Evolutionary conservation across 2,888 invertebrate genomes (phyloP), one percentile per base, ranked within the genome.

Genomic region (Torymus aiolomorphi): DNA sequence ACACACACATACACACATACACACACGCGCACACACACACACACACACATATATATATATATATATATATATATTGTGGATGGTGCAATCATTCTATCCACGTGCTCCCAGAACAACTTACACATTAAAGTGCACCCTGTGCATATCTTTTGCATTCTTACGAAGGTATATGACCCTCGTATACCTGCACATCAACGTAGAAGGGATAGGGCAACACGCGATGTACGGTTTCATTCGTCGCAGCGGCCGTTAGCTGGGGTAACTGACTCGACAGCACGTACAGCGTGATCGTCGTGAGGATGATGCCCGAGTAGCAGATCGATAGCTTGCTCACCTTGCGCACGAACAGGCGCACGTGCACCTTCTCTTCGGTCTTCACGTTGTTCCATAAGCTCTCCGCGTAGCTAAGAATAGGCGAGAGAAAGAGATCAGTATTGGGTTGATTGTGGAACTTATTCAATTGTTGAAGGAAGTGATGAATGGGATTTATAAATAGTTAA

Each of bases 191-290:
- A 56, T 80, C 80, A 8, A 80, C 13, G 66, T 71, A 76, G 42
- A 76, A 80, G 2, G 80, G 80, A 61, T 80, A 80, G 11, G 76
- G 80, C 16, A 80, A 10, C 0, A 59, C 71, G 2, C 76, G 63
- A 13, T 52, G 71, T 2, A 80, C 42, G 5, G 80, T 80, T 13
- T 51, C 65, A 62, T 80, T 76, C 42, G n/a, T 62, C 16, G 70
- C 4, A 2, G 49, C 49, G 1, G 80, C 80, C 0, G 76, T 71
- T 57, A 31, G 16, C 14, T 80, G 80, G 0, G 80, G 67, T 18
- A 76, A 13, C 51, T 80, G 80, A 52, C 71, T 76, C 42, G 75
- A 71, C 11, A 80, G 54, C 4, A 80, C 80, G 71, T 80, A 80
- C 18, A 80, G 56, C 20, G 71, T 76, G 42, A 80, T 80, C 51